Percentiles rank a stretch among this genome's conserved stretches.
Conservation (phyloP, 92 coral and sea anemone genomes). For the Zoanthus sociatus region DNA sequence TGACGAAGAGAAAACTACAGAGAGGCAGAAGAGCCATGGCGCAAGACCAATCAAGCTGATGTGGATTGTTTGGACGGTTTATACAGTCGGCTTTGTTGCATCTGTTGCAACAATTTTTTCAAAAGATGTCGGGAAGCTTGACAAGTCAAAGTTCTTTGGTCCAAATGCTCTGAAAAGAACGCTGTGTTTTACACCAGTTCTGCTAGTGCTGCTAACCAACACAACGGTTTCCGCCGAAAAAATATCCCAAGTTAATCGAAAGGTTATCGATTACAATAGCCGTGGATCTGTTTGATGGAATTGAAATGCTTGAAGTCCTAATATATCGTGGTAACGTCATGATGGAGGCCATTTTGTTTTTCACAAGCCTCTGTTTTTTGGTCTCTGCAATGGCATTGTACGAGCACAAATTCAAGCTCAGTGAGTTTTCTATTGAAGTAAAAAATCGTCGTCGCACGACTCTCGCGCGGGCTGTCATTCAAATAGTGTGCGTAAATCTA, state of each 20-base stretch:
- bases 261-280: constrained; percentile 50
- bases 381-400: constrained; percentile 55
- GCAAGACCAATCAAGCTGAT: constrained; percentile 20
- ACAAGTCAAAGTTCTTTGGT: too few species aligned
- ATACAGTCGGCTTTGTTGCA: constrained; percentile 28
- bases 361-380: constrained; percentile 21
- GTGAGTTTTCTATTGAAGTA: neutral
- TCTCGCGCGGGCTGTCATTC: constrained; percentile 12
- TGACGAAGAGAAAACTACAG: too few species aligned
- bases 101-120: neutral
- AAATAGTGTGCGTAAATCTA: constrained; percentile 39
- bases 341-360: constrained; percentile 41
- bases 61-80: constrained; percentile 56
- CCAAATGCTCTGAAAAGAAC: constrained; percentile 73
- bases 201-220: constrained; percentile 68
- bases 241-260: constrained; percentile 45
- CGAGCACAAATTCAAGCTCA: constrained; percentile 42
- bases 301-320: too few species aligned
- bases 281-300: constrained; percentile 24
- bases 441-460: neutral
- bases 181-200: constrained; percentile 72
- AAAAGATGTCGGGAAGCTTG: too few species aligned
- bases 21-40: too few species aligned
- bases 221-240: constrained; percentile 25
- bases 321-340: constrained; percentile 33